phyloP scores from a whole-genome alignment of 2,888 invertebrate genomes.

The Nasonia oneida region DNA sequence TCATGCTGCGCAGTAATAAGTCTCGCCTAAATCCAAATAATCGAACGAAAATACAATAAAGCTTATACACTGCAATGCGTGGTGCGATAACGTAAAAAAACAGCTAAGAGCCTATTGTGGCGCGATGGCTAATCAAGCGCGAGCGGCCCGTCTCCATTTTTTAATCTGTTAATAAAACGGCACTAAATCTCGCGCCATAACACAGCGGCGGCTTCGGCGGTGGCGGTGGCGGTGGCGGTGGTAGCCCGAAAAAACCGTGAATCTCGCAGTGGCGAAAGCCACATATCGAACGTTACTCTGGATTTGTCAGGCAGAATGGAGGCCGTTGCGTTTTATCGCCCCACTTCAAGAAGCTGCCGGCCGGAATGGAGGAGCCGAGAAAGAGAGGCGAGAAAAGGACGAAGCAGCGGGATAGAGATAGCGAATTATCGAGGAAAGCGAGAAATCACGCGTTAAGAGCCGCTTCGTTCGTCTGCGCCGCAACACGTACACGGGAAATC shows the following conservation, averaged over 20 bases:
- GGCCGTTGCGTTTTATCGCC: slow-evolving; percentile 47
- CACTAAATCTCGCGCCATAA: slow-evolving; percentile 43
- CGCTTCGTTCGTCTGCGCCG: background rate
- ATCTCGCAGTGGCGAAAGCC: slow-evolving; percentile 4
- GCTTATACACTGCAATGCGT: background rate
- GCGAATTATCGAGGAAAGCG: slow-evolving; percentile 26
- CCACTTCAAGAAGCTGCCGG: background rate
- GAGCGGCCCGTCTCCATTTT: background rate
- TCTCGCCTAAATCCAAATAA: background rate
- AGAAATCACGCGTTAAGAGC: slow-evolving; percentile 24
- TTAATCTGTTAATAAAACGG: slow-evolving; percentile 53
- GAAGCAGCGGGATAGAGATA: background rate
- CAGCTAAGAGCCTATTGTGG: background rate
- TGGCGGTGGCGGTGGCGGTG: background rate
- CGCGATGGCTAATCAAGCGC: slow-evolving; percentile 3
- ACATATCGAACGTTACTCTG: slow-evolving; percentile 41
- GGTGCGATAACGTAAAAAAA: background rate
- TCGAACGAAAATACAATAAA: background rate
- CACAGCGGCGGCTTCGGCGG: background rate
- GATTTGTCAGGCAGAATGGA: slow-evolving; percentile 53
- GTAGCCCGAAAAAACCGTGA: background rate
- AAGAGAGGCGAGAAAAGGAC: background rate
- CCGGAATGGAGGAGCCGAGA: background rate
- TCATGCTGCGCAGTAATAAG: background rate
- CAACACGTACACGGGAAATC: background rate